phyloP scores from a whole-genome alignment of 2,113 vertebrate genomes.

The Otocyon megalotis region DNA sequence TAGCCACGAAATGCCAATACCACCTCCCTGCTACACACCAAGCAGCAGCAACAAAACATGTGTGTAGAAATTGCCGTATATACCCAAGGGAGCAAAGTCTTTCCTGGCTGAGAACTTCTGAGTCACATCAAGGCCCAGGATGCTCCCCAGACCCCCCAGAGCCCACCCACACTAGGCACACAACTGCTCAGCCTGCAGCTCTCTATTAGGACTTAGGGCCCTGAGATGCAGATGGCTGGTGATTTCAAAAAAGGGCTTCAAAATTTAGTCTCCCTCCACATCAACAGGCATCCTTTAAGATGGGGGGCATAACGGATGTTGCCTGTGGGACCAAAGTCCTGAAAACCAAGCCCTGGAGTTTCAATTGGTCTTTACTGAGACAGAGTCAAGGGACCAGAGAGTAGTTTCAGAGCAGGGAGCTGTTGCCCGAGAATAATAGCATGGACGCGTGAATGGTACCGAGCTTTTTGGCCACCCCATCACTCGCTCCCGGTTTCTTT shows the following conservation, averaged over 20 bases:
- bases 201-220: not conserved
- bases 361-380: rapidly evolving
- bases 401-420: not conserved
- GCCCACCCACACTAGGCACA: rapidly evolving
- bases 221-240: rapidly evolving
- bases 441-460: rapidly evolving
- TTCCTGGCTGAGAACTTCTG: not conserved
- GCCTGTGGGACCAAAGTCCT: not conserved
- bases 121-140: not conserved
- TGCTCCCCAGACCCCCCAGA: too few species aligned
- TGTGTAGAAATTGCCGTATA: not conserved
- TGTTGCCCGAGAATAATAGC: rapidly evolving
- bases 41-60: too few species aligned
- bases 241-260: not conserved
- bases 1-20: rapidly evolving
- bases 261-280: not conserved
- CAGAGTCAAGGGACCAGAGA: rapidly evolving
- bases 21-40: rapidly evolving
- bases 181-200: rapidly evolving
- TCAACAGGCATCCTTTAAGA: not conserved
- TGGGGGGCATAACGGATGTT: too few species aligned
- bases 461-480: rapidly evolving
- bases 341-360: not conserved
- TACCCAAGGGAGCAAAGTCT: too few species aligned
- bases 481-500: rapidly evolving